Evolutionary conservation across 1,140 invertebrate species (phyloP), one percentile per base, ranked within the genome.

Genomic region (Portunus trituberculatus): DNA sequence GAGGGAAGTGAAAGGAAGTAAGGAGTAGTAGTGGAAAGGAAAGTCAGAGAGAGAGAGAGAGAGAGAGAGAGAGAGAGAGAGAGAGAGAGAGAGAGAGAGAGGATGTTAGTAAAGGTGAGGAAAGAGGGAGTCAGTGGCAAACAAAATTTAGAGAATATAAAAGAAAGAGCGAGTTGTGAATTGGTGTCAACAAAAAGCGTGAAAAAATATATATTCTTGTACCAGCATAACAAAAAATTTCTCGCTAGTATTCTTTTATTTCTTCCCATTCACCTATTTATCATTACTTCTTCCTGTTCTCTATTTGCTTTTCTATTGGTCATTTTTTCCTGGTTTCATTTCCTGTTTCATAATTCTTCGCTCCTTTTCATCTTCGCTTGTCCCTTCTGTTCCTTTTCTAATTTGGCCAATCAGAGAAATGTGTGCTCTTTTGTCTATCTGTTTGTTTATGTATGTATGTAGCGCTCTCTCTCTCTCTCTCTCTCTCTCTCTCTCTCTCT

Each of bases 381-480:
- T 39, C 39, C 6, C 39, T 39, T 6, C 1, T 39, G 39, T 39
- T 6, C 6, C 39, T 39, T 6, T 6, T 39, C 39, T 92, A 92
- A 92, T 92, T 76, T 31, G 52, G 31, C 7, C 52, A 92, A 92
- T 92, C 76, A 92, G 31, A 25, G 10, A 31, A 92, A 76, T 29
- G 67, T 76, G 48, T 92, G 59, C 59, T 67, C 52, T 20, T 25
- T 39, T 39, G 39, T 39, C 39, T 39, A 6, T 39, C 39, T 39
- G 39, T 39, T 6, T 39, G 39, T 39, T 6, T 39, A 6, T 39
- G 1, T 39, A 6, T 39, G 1, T 39, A 6, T 39, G 1, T 39
- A 6, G 1, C 39, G 1, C 1, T 39, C 39, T 39, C 1, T 39
- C 39, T 39, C 1, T 39, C 39, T 39, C 1, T 39, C 39, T 39